These are phyloP conservation scores for Melinopterus prodromus DNA, from an alignment of 2,888 invertebrate species.

Conservation along the genomic window DNA sequence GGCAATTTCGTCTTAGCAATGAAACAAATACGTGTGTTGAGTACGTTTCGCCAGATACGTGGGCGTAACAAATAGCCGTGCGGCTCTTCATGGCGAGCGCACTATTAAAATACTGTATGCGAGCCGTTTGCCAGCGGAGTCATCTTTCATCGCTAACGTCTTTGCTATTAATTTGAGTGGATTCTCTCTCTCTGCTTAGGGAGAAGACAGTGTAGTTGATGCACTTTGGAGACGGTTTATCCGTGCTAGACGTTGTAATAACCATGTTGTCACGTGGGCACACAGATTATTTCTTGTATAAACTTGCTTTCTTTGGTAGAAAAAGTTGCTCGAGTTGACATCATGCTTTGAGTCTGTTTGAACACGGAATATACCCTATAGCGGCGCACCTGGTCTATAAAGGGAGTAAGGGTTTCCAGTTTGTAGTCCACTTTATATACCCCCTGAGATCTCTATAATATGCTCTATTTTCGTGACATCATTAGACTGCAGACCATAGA, in stretches of 20 bases:
- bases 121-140: slow-evolving; percentile 14
- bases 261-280: not conserved
- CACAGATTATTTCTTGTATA: not conserved
- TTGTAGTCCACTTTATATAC: too few relatives aligned
- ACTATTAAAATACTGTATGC: slow-evolving; percentile 17
- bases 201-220: not conserved
- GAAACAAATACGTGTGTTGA: slow-evolving; percentile 26
- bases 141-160: slow-evolving; percentile 23
- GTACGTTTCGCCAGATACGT: slow-evolving; percentile 24
- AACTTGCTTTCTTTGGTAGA: not conserved
- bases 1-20: slow-evolving; percentile 15
- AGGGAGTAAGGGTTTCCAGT: too few relatives aligned
- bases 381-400: too few relatives aligned
- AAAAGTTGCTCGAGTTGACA: not conserved
- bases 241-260: not conserved
- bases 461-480: too few relatives aligned
- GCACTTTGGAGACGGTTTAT: not conserved
- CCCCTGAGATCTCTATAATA: too few relatives aligned
- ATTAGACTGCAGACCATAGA: too few relatives aligned
- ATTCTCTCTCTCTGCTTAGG: not conserved
- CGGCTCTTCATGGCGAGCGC: slow-evolving; percentile 16
- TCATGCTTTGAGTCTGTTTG: not conserved
- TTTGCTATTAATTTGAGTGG: slow-evolving; percentile 25
- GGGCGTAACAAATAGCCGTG: slow-evolving; percentile 24
- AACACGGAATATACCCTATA: too few relatives aligned